Percentiles rank a stretch among this genome's conserved stretches.
phyloP scores from a whole-genome alignment of 92 coral and sea anemone genomes.

The Siderastrea siderea region DNA sequence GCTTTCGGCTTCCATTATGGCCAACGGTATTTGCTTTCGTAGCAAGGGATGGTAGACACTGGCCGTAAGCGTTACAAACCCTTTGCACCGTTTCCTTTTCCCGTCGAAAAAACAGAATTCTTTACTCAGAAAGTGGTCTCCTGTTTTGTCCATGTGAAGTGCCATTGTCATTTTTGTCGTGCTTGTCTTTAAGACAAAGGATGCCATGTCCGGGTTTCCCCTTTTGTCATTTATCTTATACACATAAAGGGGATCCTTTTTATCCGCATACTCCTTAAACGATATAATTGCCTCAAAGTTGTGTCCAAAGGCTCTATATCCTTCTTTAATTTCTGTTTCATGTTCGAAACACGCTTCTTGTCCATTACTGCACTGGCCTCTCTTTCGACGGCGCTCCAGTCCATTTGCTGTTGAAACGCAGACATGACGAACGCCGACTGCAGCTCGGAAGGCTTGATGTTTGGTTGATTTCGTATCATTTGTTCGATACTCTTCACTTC shows the following conservation, averaged over 20 bases:
- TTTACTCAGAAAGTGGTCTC: slow-evolving; percentile 44
- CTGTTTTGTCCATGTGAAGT: slow-evolving; percentile 31
- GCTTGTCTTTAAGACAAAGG: slow-evolving; percentile 69
- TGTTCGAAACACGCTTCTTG: slow-evolving; percentile 43
- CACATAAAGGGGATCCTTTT: slow-evolving; percentile 58
- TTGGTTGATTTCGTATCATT: slow-evolving; percentile 42
- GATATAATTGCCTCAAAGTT: slow-evolving; percentile 68
- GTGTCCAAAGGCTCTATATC: slow-evolving; percentile 61
- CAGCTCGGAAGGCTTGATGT: slow-evolving; percentile 61
- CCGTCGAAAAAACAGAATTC: too few species aligned
- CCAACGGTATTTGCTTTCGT: slow-evolving; percentile 49
- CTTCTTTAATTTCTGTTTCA: slow-evolving; percentile 50
- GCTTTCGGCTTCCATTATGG: slow-evolving; percentile 54
- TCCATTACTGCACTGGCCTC: slow-evolving; percentile 47
- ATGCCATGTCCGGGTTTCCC: slow-evolving; percentile 63
- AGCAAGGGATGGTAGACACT: slow-evolving; percentile 66
- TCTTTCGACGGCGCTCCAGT: slow-evolving; percentile 66
- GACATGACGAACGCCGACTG: slow-evolving; percentile 51
- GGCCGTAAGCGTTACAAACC: slow-evolving; percentile 62
- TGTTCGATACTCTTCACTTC: slow-evolving; percentile 41
- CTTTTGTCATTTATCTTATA: slow-evolving; percentile 58
- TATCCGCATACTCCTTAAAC: slow-evolving; percentile 66
- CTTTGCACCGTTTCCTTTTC: slow-evolving; percentile 57
- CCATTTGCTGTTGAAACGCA: slow-evolving; percentile 53
- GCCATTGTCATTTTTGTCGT: slow-evolving; percentile 50